phyloP scores from a whole-genome alignment of 1,140 invertebrate genomes.

The Wiebesia pumilae region DNA sequence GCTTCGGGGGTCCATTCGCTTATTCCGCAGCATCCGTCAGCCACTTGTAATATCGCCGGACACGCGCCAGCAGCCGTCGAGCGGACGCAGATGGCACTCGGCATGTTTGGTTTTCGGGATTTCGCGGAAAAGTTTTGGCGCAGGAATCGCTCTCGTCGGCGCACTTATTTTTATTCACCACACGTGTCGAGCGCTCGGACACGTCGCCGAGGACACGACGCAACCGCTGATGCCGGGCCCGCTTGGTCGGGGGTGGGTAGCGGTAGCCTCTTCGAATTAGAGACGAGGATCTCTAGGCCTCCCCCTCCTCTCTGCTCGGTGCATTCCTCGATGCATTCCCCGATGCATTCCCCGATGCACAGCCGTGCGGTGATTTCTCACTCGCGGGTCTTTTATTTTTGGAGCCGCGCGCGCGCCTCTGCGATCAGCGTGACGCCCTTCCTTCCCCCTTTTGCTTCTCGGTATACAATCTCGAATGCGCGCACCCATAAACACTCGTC shows the following conservation, averaged over 20 bases:
- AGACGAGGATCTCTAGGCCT: background rate
- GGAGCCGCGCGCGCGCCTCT: background rate
- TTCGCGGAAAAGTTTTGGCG: slow-evolving; percentile 51
- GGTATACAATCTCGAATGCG: slow-evolving; percentile 43
- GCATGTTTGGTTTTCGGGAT: slow-evolving; percentile 35
- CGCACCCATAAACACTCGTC: slow-evolving; percentile 48
- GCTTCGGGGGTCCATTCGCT: background rate
- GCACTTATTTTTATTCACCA: slow-evolving; percentile 48
- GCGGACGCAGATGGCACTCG: background rate
- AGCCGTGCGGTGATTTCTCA: slow-evolving; percentile 4
- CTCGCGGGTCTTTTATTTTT: slow-evolving; percentile 21
- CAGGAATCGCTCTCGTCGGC: slow-evolving; percentile 17
- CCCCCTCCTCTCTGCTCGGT: background rate
- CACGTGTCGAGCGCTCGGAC: slow-evolving; percentile 21
- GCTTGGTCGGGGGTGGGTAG: too few relatives aligned
- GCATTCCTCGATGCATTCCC: background rate
- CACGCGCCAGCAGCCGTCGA: background rate
- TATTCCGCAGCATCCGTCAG: slow-evolving; percentile 9
- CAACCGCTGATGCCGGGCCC: background rate
- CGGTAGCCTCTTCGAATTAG: slow-evolving; percentile 44
- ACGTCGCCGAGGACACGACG: background rate
- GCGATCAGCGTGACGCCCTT: slow-evolving; percentile 13
- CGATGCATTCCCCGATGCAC: background rate
- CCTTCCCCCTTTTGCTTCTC: slow-evolving; percentile 17
- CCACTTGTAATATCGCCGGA: slow-evolving; percentile 9